Percentiles rank a stretch among this genome's conserved stretches.
Conservation (phyloP, 2,888 invertebrate species). For the Drosophila stalkeri region DNA sequence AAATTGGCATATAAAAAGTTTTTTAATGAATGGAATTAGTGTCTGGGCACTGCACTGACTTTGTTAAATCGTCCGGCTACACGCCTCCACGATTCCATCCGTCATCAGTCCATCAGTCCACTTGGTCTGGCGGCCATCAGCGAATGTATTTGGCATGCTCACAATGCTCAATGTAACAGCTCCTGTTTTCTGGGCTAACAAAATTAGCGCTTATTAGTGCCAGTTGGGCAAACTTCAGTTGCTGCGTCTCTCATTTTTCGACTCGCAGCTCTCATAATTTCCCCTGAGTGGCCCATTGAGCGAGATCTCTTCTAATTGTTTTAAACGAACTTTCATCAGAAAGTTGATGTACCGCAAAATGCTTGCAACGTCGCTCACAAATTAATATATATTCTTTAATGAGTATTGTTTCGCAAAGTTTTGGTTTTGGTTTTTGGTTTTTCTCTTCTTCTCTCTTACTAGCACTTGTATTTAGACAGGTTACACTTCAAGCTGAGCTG, state of each 20-base stretch:
- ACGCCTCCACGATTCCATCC: slow-evolving; percentile 33
- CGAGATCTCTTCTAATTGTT: slow-evolving; percentile 69
- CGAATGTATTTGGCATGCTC: slow-evolving; percentile 48
- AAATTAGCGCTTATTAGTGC: slow-evolving; percentile 79
- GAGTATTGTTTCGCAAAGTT: slow-evolving; percentile 63
- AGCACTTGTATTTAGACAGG: slow-evolving; percentile 15
- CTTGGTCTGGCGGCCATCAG: slow-evolving; percentile 21
- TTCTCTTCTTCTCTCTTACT: not conserved
- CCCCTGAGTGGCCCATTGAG: slow-evolving; percentile 58
- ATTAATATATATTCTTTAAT: slow-evolving; percentile 64
- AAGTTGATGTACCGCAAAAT: slow-evolving; percentile 65
- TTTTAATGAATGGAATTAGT: slow-evolving; percentile 80
- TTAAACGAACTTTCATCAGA: slow-evolving; percentile 68
- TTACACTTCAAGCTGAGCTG: slow-evolving; percentile 26
- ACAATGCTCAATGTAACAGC: slow-evolving; percentile 34
- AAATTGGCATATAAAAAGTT: slow-evolving; percentile 80
- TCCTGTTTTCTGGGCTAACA: slow-evolving; percentile 61
- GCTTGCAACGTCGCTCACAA: slow-evolving; percentile 52
- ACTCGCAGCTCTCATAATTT: slow-evolving; percentile 62
- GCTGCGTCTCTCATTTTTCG: slow-evolving; percentile 51
- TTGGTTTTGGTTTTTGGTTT: not conserved
- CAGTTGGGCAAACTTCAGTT: slow-evolving; percentile 71
- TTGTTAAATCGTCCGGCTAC: slow-evolving; percentile 73
- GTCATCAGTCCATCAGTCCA: slow-evolving; percentile 16
- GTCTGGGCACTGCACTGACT: slow-evolving; percentile 72